These are phyloP conservation scores for Phorcus lineatus DNA, from an alignment of 2,888 invertebrate genomes.

Conservation along the genomic window DNA sequence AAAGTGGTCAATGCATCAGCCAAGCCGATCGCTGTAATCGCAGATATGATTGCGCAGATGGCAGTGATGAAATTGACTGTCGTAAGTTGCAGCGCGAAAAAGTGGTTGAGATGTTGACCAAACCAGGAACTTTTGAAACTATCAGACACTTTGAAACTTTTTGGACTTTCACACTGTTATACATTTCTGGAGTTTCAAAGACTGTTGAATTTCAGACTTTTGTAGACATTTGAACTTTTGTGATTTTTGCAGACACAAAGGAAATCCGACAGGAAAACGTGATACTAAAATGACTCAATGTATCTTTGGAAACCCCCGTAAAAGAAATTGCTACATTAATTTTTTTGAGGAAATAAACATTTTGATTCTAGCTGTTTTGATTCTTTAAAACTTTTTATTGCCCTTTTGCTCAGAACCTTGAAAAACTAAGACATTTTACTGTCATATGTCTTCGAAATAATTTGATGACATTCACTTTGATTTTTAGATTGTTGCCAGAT, in stretches of 20 bases:
- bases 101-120: background rate
- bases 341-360: background rate
- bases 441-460: too few species aligned
- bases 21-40: conserved; percentile 71
- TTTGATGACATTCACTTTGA: too few species aligned
- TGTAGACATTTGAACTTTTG: background rate
- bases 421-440: background rate
- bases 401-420: background rate
- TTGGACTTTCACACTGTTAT: too few species aligned
- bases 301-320: too few species aligned
- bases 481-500: too few species aligned
- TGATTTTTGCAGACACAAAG: background rate
- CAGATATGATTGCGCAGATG: conserved; percentile 67
- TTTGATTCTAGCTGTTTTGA: background rate
- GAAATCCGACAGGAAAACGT: too few species aligned
- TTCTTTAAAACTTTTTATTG: background rate
- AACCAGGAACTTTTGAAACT: too few species aligned
- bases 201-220: too few species aligned
- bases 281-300: too few species aligned
- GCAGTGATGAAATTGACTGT: conserved; percentile 67
- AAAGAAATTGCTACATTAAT: background rate
- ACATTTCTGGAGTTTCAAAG: too few species aligned
- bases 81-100: conserved; percentile 49
- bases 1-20: conserved; percentile 74
- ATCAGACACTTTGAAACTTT: too few species aligned